Evolutionary conservation across 2,888 invertebrate species (phyloP), one percentile per base, ranked within the genome.

Genomic region (Amiota minor): DNA sequence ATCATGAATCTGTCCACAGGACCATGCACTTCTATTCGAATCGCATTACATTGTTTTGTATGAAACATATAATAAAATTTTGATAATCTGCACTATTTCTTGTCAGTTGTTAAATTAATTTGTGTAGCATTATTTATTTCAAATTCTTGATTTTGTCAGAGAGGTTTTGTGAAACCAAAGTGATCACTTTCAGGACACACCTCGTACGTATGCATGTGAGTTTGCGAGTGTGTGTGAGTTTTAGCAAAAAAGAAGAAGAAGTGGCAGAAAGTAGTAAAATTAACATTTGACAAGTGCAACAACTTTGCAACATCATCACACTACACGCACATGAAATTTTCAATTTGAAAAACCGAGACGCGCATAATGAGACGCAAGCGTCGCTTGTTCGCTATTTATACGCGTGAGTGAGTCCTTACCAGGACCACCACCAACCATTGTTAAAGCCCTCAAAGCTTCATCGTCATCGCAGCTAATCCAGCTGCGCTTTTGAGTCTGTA

Each of bases 401-500:
- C 18, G 59, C 59, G 59, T 59, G 9, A 59, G 59, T n/a, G 35
- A 35, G 6, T 35, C 35, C 56, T 16, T 56, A 16, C 16, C 59
- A 11, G 20, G 8, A 9, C 18, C n/a, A 59, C 59, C 18, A n/a
- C 53, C 14, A n/a, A 2, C 12, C 20, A 59, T 18, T 20, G 59
- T 18, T 20, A 16, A 59, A 20, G 59, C 20, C 23, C 59, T 59
- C 20, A 18, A 56, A 11, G 16, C 18, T 12, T 59, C 10, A 16
- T 59, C 59, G 9, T 59, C 59, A 59, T 59, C 11, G n/a, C 23
- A 23, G 67, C 67, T 68, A 68, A 68, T 68, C 67, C 50, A 53
- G 67, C 53, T 50, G 67, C 53, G 67, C 67, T 68, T 68, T 68
- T 68, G 12, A 4, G 35, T 4, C 4, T 35, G 35, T 35, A 35